Percentiles rank a stretch among this genome's conserved stretches.
Evolutionary conservation across 2,113 vertebrate species (phyloP).

Genomic region (Notothenia rossii): DNA sequence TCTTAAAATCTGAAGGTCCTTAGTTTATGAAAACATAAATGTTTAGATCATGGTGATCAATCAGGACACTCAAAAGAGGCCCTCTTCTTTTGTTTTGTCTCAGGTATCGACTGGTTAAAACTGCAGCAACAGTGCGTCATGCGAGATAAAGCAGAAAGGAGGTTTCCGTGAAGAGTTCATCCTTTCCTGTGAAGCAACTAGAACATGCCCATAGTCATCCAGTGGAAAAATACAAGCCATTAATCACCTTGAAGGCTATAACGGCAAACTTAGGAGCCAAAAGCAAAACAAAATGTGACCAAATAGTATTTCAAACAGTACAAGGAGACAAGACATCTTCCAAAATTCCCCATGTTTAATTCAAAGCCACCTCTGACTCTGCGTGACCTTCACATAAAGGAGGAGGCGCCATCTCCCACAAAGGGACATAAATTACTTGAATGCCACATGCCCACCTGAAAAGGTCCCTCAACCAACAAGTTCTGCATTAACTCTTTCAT

Average conservation of each 20-base stretch:
- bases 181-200: constrained; percentile 48
- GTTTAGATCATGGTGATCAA: not conserved
- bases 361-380: constrained; percentile 14
- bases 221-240: constrained; percentile 64
- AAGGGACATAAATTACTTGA: constrained; percentile 24
- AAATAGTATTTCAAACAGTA: constrained; percentile 1
- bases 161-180: constrained; percentile 43
- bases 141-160: constrained; percentile 26
- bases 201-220: constrained; percentile 58
- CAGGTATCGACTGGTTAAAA: not conserved
- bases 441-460: constrained; percentile 2
- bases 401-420: constrained; percentile 24
- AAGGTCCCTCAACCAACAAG: constrained; percentile 33
- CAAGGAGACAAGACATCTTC: constrained; percentile 8
- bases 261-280: not conserved
- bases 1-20: constrained; percentile 2
- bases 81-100: not conserved
- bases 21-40: not conserved
- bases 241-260: constrained; percentile 51
- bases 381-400: constrained; percentile 33
- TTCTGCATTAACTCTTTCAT: constrained; percentile 57
- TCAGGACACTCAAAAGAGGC: not conserved
- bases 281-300: constrained; percentile 34
- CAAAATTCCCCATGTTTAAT: constrained; percentile 8
- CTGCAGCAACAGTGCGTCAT: not conserved